Evolutionary conservation across 2,113 vertebrate species (phyloP).

Genomic region (Lipophrys pholis): DNA sequence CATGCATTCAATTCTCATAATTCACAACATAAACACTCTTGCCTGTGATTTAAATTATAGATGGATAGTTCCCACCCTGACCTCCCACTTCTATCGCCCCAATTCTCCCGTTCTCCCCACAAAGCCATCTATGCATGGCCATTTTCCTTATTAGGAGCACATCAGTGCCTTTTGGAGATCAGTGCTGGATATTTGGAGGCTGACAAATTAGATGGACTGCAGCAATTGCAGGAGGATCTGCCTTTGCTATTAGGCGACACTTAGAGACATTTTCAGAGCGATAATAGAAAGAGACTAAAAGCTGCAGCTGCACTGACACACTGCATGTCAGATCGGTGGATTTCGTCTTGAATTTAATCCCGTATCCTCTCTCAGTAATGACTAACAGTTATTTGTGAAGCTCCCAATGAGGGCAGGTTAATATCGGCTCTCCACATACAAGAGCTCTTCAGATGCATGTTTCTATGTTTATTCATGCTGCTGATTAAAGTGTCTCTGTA

Average conservation of each 20-base stretch:
- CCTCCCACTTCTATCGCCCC: slow-evolving; percentile 27
- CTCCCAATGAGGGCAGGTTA: slow-evolving; percentile 5
- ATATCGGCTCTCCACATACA: not conserved
- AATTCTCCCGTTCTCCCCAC: slow-evolving; percentile 15
- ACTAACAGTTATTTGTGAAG: slow-evolving; percentile 23
- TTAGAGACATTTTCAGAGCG: slow-evolving; percentile 45
- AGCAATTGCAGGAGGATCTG: slow-evolving; percentile 53
- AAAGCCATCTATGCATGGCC: slow-evolving; percentile 66
- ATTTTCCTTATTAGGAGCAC: slow-evolving; percentile 63
- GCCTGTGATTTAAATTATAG: slow-evolving; percentile 72
- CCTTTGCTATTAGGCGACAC: slow-evolving; percentile 34
- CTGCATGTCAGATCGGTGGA: not conserved
- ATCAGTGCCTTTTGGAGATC: slow-evolving; percentile 59
- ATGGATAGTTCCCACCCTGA: slow-evolving; percentile 23
- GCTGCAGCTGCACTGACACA: slow-evolving; percentile 24
- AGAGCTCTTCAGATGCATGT: slow-evolving; percentile 22
- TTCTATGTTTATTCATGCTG: slow-evolving; percentile 31
- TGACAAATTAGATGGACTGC: slow-evolving; percentile 62
- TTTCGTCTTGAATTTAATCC: slow-evolving; percentile 22
- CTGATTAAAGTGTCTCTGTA: slow-evolving; percentile 40
- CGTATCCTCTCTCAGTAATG: slow-evolving; percentile 6
- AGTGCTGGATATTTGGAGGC: slow-evolving; percentile 53
- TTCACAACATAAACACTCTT: slow-evolving; percentile 61
- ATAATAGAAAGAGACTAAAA: slow-evolving; percentile 46
- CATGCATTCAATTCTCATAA: slow-evolving; percentile 70